phyloP scores from a whole-genome alignment of 2,113 vertebrate species.

The Pterocles burchelli region DNA sequence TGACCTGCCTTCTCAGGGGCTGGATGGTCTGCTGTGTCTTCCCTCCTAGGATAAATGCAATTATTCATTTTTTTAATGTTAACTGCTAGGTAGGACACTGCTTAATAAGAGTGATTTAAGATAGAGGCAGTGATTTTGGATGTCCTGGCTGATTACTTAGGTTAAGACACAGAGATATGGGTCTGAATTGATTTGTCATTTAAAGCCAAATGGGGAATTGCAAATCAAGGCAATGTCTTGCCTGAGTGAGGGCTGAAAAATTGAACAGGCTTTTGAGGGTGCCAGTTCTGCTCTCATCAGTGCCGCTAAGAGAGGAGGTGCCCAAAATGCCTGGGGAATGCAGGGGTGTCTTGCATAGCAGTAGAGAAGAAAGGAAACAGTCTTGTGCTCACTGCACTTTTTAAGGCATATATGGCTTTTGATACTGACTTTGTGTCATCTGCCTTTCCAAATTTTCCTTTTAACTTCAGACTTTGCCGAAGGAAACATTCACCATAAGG shows the following conservation, averaged over 20 bases:
- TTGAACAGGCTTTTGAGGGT: neutral
- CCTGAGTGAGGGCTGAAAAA: neutral
- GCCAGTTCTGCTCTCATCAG: neutral
- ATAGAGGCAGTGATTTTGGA: neutral
- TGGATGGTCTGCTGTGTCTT: neutral
- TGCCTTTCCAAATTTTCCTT: neutral
- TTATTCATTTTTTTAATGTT: neutral
- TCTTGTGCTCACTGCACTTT: neutral
- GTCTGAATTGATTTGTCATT: neutral
- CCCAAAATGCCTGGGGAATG: neutral
- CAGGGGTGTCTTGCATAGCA: neutral
- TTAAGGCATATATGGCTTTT: neutral
- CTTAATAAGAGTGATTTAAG: neutral
- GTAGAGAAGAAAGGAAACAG: rapidly evolving
- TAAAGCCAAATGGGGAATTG: neutral
- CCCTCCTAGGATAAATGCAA: neutral
- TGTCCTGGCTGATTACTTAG: neutral
- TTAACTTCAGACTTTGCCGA: constrained; percentile 84
- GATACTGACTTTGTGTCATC: neutral
- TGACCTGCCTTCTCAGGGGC: neutral
- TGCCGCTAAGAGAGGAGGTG: neutral
- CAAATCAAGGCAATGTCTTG: neutral
- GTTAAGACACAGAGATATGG: neutral
- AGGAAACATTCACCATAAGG: constrained; percentile 88
- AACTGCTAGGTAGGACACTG: neutral